These are phyloP conservation scores for Heliconius charithonia DNA, from an alignment of 2,888 invertebrate genomes.

Conservation along the genomic window DNA sequence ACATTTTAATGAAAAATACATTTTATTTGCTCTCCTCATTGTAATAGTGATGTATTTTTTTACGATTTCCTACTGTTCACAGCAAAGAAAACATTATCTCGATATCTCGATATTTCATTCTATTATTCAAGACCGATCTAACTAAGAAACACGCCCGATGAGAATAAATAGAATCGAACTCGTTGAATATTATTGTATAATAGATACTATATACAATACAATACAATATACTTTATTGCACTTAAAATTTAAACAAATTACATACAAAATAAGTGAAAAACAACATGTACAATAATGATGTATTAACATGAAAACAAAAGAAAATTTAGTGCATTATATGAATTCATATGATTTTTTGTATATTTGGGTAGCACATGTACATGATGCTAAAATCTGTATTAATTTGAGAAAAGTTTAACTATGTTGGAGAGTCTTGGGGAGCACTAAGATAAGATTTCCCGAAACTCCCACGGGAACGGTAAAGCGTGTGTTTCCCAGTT, in stretches of 20 bases:
- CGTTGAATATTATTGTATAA: neutral
- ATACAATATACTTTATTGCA: too few species aligned
- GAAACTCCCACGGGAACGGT: too few species aligned
- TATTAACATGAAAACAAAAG: neutral
- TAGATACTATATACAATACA: too few species aligned
- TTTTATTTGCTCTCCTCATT: neutral
- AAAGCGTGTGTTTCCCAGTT: too few species aligned
- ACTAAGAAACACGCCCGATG: neutral
- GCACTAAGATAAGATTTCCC: too few species aligned
- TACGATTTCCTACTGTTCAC: neutral
- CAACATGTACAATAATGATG: too few species aligned
- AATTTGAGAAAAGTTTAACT: neutral
- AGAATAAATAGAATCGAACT: neutral
- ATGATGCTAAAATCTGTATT: too few species aligned
- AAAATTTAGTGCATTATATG: neutral
- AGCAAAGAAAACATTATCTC: neutral
- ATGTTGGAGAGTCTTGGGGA: too few species aligned
- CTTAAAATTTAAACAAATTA: too few species aligned
- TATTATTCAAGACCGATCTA: neutral
- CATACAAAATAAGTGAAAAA: too few species aligned
- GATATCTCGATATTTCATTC: neutral
- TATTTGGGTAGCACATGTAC: too few species aligned
- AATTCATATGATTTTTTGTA: neutral
- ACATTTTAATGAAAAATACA: neutral
- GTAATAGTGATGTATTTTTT: slow-evolving; percentile 1